Conservation (phyloP, 2,797 vertebrate species). For the Cichlasoma orientale region DNA sequence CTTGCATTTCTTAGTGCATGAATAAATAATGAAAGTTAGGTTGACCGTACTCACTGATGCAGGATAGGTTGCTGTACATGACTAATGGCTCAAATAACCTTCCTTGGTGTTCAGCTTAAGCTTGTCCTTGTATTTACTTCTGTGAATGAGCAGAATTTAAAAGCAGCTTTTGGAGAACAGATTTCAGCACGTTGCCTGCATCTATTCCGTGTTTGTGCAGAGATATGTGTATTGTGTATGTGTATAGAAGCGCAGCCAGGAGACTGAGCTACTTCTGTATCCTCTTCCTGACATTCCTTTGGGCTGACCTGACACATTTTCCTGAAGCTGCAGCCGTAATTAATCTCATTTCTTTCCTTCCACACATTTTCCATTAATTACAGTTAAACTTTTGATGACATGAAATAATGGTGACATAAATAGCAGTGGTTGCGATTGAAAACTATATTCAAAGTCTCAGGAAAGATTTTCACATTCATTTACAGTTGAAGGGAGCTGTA, state of each 20-base stretch:
- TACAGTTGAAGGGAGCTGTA: background rate
- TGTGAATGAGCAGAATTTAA: background rate
- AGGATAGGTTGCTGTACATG: background rate
- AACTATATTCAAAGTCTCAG: background rate
- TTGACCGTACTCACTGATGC: background rate
- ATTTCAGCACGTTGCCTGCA: background rate
- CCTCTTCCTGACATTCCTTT: background rate
- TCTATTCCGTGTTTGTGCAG: background rate
- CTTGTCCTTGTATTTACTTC: background rate
- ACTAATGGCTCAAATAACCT: background rate
- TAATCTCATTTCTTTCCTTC: background rate
- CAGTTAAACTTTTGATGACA: background rate
- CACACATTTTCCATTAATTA: background rate
- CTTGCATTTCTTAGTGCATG: too few species aligned
- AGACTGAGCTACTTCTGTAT: background rate
- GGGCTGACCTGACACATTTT: background rate
- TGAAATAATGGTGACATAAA: background rate
- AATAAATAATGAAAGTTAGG: background rate
- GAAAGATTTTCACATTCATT: background rate
- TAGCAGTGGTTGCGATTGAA: background rate
- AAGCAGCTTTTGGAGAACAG: background rate
- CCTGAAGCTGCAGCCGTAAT: background rate
- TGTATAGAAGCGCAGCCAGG: background rate
- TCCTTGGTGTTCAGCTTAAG: background rate
- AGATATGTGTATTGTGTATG: background rate